These are phyloP conservation scores for Podabrus alpinus DNA, from an alignment of 2,888 invertebrate genomes.

Conservation along the genomic window DNA sequence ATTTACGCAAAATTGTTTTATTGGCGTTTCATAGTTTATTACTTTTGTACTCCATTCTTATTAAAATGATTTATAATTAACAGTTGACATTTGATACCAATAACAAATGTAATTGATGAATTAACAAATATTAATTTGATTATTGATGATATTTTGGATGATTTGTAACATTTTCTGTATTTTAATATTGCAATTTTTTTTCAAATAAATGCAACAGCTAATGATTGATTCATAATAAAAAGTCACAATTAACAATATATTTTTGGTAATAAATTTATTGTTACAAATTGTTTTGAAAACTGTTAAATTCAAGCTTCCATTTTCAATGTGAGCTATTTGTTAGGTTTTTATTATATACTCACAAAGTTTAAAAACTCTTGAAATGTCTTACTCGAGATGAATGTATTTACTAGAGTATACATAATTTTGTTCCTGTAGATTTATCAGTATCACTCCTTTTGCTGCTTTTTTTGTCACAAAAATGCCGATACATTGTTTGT, in stretches of 20 bases:
- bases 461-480: constrained; percentile 12
- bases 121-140: not conserved
- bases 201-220: not conserved
- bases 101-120: not conserved
- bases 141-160: not conserved
- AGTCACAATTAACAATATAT: not conserved
- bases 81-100: not conserved
- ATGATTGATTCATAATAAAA: not conserved
- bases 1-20: not conserved
- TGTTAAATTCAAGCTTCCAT: not conserved
- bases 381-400: constrained; percentile 9
- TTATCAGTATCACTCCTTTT: constrained; percentile 18
- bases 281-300: not conserved
- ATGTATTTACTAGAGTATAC: constrained; percentile 16
- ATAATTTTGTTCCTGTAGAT: constrained; percentile 12
- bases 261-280: not conserved
- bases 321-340: not conserved
- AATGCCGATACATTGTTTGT: constrained; percentile 12
- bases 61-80: not conserved
- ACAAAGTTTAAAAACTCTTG: constrained; percentile 1
- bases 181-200: not conserved
- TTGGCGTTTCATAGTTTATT: not conserved
- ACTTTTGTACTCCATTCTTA: not conserved
- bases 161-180: not conserved
- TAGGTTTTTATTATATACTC: not conserved